Evolutionary conservation across 2,113 vertebrate species (phyloP), one percentile per base, ranked within the genome.

Genomic region (Coptodon rendalli): DNA sequence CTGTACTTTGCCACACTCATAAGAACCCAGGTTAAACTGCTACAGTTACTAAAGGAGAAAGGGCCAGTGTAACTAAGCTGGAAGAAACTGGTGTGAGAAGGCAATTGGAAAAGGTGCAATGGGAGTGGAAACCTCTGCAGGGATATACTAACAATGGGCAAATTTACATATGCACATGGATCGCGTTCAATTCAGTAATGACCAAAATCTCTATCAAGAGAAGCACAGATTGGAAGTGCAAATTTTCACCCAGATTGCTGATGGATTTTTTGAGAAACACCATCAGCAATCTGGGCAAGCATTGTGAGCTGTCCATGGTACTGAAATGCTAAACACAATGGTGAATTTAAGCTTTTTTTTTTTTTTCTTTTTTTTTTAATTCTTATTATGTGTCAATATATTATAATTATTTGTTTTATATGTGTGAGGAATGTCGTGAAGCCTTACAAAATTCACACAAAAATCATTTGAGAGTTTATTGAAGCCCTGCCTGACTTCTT

Each of bases 361-460:
- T 24, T 19, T 50, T 1, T 48, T 48, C 4, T 61, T 14, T 24
- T 19, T 4, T 14, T 6, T 4, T 0, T 1, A 1, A 40, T 63
- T 66, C 31, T 13, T 66, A n/a, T 43, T 27, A 45, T 11, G 9
- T 73, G 68, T 45, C 22, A 29, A 24, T 48, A 48, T 76, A 19
- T 76, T 29, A 17, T 76, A 48, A 24, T 71, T 48, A 7, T 76
- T 48, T 11, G 6, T 29, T 76, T 76, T 76, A 11, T 17, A 29
- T 76, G 45, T 78, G 71, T 78, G 16, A 50, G 45, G 6, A 45
- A 50, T 19, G 17, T 7, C 1, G 9, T 31, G 43, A 31, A 31
- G 16, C 27, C 16, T 48, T 19, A 50, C 16, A 78, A 40, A 40
- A 68, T 40, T 40, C n/a, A 38, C 19, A 38, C 34, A 38, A 66